Base-by-base conservation (phyloP, 2,113 vertebrate species). In the Mustela lutreola region DNA sequence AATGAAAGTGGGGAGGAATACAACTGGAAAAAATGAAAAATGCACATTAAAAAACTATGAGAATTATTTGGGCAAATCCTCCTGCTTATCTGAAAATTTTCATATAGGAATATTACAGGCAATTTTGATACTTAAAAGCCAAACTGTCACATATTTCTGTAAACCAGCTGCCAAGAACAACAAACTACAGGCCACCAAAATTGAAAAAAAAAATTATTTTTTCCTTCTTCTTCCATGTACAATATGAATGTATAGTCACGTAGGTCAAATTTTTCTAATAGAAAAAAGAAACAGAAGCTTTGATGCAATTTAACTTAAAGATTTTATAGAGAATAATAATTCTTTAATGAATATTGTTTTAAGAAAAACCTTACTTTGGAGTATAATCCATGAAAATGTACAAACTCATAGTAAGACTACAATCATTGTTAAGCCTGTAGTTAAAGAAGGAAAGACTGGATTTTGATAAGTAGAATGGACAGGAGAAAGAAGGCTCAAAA, bases 1-100 rank as follows among this genome's bases (percentile, higher is more conserved):
- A 12, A 19, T 91, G 33, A 28, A 95, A 79, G 21, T 31, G 11
- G 48, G 88, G 5, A 95, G 48, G 22, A 89, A 89, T 58, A 5
- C 22, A 95, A 91, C 0, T 63, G n/a, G 93, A 94, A 93, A 95
- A 95, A 82, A 24, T 39, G 58, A 86, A 16, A 79, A 81, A 83
- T 33, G 53, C 15, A 92, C 0, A 80, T 11, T 42, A 73, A 42
- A 87, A 95, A 88, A 36, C 60, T 91, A 65, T 26, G 86, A 86
- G 92, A 84, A 82, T 95, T 42, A 86, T 79, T 93, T 75, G 79
- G 28, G 62, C 11, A 88, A 24, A 67, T 45, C 5, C 4, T 71
- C 2, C n/a, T 31, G 48, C 24, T 93, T 87, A 75, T 48, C n/a
- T 87, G 71, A 95, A 93, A 31, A 75, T 81, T 97, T 91, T 71